These are phyloP conservation scores for Falco berigora DNA, from an alignment of 2,797 vertebrate genomes.

Conservation along the genomic window DNA sequence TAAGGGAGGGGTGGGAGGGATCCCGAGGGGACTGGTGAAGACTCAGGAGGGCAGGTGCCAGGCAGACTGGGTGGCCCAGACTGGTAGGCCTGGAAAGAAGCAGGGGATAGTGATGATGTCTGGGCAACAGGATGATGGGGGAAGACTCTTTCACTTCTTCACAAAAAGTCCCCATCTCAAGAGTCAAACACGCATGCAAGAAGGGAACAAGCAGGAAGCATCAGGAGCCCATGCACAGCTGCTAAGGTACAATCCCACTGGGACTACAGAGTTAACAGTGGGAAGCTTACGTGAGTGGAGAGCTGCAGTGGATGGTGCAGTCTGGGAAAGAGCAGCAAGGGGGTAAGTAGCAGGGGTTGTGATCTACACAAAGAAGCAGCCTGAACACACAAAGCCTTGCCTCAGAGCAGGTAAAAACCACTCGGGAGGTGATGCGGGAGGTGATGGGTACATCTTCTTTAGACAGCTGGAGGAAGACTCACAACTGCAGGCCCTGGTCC, in stretches of 20 bases:
- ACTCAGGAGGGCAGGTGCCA: background rate
- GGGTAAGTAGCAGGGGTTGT: background rate
- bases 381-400: background rate
- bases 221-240: accelerated
- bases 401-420: background rate
- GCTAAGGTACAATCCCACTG: accelerated
- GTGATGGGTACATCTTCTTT: background rate
- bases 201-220: background rate
- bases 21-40: too few species aligned
- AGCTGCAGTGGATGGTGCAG: accelerated
- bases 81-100: background rate
- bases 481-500: too few species aligned
- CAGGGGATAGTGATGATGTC: accelerated
- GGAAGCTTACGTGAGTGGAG: accelerated
- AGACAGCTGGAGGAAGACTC: accelerated
- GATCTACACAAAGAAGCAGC: background rate
- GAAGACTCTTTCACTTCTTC: background rate
- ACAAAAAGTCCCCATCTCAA: too few species aligned
- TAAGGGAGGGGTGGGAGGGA: background rate
- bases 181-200: accelerated
- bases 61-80: background rate
- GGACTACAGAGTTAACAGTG: accelerated
- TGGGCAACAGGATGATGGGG: accelerated
- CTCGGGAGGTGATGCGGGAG: background rate
- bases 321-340: background rate